phyloP scores from a whole-genome alignment of 1,140 invertebrate species.

The Hetaerina americana region DNA sequence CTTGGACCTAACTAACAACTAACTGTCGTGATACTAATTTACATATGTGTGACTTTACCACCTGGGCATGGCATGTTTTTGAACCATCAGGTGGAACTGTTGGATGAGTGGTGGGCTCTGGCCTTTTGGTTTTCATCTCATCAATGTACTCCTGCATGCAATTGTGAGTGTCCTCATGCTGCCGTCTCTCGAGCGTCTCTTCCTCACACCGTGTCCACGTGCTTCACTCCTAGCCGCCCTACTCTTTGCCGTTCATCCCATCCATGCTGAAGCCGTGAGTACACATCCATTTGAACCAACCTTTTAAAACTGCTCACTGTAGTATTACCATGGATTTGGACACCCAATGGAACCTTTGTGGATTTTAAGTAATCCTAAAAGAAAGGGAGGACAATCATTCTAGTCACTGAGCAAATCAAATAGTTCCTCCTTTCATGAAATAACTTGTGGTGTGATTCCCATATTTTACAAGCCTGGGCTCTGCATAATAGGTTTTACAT shows the following conservation, averaged over 20 bases:
- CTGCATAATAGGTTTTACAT: too few species aligned
- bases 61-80: too few species aligned
- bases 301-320: too few species aligned
- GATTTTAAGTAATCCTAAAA: slow-evolving; percentile 3
- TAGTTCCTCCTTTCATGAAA: too few species aligned
- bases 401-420: too few species aligned
- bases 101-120: slow-evolving; percentile 39
- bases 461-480: too few species aligned
- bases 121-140: slow-evolving; percentile 54
- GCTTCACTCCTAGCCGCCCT: slow-evolving; percentile 48
- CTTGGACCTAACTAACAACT: too few species aligned
- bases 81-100: slow-evolving; percentile 46
- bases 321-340: too few species aligned
- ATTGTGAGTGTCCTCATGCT: slow-evolving; percentile 47
- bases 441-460: too few species aligned
- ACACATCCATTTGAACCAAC: background rate
- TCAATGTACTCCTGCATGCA: slow-evolving; percentile 55
- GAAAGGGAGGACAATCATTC: background rate
- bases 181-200: slow-evolving; percentile 37
- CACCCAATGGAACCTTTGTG: slow-evolving; percentile 2
- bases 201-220: slow-evolving; percentile 23
- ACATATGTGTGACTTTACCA: too few species aligned
- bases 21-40: too few species aligned
- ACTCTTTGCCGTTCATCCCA: slow-evolving; percentile 73
- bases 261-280: slow-evolving; percentile 60